Conservation (phyloP, 2,888 invertebrate genomes). For the Hypercompe scribonia region DNA sequence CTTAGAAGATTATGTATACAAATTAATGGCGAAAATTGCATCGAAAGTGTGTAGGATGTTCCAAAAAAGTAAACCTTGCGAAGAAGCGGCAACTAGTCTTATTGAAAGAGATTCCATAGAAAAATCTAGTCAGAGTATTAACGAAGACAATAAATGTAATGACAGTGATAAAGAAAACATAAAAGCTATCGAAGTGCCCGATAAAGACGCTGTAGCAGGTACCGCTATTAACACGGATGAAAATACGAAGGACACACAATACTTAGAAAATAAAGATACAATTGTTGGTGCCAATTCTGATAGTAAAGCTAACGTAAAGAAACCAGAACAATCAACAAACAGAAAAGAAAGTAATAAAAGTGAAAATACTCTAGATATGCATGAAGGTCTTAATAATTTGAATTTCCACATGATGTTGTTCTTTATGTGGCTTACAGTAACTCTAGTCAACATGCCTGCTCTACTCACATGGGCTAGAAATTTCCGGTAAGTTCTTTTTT, state of each 20-base stretch:
- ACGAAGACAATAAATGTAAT: conserved; percentile 11
- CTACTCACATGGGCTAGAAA: conserved; percentile 93
- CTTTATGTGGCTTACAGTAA: conserved; percentile 88
- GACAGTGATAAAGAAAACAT: conserved; percentile 7
- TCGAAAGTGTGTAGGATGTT: conserved; percentile 68
- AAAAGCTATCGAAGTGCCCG: conserved; percentile 3
- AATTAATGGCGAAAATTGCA: conserved; percentile 75
- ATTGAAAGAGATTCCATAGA: conserved; percentile 21
- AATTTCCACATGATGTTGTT: conserved; percentile 92
- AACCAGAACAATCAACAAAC: conserved; percentile 21
- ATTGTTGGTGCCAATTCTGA: background rate
- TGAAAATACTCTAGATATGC: conserved; percentile 42
- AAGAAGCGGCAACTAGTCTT: conserved; percentile 44
- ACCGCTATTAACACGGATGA: background rate
- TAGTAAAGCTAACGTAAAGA: conserved; percentile 9
- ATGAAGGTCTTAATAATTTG: conserved; percentile 82
- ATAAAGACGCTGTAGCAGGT: background rate
- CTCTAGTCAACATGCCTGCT: conserved; percentile 90
- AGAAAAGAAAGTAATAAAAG: conserved; percentile 28
- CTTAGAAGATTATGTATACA: conserved; percentile 88
- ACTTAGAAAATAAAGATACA: conserved; percentile 8
- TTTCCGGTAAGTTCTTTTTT: conserved; percentile 88
- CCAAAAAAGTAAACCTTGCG: conserved; percentile 47
- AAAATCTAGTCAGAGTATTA: conserved; percentile 18
- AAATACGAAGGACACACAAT: background rate